Evolutionary conservation across 2,797 vertebrate species (phyloP).

Genomic region (Pelochelys cantorii): DNA sequence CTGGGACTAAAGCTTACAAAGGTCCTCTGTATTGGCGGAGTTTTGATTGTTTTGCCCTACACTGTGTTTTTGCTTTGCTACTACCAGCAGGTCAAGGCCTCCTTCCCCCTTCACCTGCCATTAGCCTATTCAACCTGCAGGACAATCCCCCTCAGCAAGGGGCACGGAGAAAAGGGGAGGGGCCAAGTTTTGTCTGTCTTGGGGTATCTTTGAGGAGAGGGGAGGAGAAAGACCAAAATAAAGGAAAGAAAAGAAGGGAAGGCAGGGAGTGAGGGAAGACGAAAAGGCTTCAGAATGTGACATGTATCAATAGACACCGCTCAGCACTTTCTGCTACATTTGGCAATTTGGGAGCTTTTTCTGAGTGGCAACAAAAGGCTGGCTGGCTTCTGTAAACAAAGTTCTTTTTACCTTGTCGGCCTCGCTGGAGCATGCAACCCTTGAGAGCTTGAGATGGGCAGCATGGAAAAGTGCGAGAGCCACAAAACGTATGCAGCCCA

Average conservation of each 20-base stretch:
- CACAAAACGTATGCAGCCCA: neutral
- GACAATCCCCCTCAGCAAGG: slow-evolving; percentile 7
- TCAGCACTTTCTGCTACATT: slow-evolving; percentile 22
- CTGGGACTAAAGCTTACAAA: neutral
- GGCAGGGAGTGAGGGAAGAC: neutral
- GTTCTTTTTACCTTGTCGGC: neutral
- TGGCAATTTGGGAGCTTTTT: neutral
- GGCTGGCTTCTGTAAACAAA: neutral
- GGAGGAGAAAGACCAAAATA: neutral
- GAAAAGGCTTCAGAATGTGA: neutral
- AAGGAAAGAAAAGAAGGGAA: neutral
- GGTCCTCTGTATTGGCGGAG: neutral
- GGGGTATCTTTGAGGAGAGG: neutral
- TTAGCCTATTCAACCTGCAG: neutral
- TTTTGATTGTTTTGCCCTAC: slow-evolving; percentile 40
- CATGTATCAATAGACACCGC: neutral
- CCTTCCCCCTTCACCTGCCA: neutral
- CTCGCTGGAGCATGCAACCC: neutral
- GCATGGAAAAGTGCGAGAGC: neutral
- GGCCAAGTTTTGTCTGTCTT: neutral
- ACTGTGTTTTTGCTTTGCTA: slow-evolving; percentile 4
- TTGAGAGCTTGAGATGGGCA: neutral
- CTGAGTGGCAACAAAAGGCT: neutral
- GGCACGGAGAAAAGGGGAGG: neutral
- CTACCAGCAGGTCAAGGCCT: slow-evolving; percentile 31